Evolutionary conservation across 2,113 vertebrate genomes (phyloP).

Genomic region (Acanthisitta chloris): DNA sequence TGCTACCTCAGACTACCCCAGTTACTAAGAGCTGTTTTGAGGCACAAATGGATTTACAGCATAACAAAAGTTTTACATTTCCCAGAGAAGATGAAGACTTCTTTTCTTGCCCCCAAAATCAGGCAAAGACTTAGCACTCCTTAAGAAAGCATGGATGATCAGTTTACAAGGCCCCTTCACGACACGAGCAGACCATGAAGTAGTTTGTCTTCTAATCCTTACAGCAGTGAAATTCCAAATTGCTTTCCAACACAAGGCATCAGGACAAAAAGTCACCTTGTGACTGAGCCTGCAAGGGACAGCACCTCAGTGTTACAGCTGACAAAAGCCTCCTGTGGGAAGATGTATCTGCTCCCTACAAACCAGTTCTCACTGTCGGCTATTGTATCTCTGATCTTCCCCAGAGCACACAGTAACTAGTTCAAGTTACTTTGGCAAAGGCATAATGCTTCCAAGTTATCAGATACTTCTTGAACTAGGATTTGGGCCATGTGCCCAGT

Average conservation of each 20-base stretch:
- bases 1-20: background rate
- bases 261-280: background rate
- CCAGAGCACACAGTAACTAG: background rate
- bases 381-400: background rate
- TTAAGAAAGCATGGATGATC: rapidly evolving
- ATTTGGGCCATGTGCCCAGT: background rate
- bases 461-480: background rate
- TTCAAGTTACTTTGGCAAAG: background rate
- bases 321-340: background rate
- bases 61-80: background rate
- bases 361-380: background rate
- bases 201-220: background rate
- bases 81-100: background rate
- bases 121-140: background rate
- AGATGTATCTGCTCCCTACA: background rate
- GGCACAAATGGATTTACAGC: background rate
- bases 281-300: background rate
- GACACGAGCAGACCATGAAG: background rate
- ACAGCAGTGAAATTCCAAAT: background rate
- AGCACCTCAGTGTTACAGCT: background rate
- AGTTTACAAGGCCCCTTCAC: background rate
- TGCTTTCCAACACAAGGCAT: background rate
- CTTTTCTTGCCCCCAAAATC: background rate
- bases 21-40: background rate
- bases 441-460: background rate